Base-by-base conservation (phyloP, 2,888 invertebrate species). In the Torymus aiolomorphi region DNA sequence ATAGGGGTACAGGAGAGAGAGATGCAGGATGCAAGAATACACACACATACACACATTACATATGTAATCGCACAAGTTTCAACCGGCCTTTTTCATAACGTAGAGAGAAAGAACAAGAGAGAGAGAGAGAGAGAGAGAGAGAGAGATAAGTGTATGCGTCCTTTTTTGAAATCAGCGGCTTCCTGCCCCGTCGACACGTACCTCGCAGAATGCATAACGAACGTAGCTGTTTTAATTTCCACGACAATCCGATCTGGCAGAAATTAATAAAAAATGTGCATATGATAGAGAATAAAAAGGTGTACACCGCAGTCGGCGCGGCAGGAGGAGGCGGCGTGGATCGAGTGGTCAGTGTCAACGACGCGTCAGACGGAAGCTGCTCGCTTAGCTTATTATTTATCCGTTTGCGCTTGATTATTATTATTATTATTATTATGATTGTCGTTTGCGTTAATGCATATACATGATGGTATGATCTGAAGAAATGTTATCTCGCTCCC, bases 1-100 rank as follows among this genome's bases (percentile, higher is more conserved):
- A 70, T 59, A 49, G 62, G 18, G 14, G 18, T 14, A 51, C 52
- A 63, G 42, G n/a, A 57, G 12, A 63, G 18, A 42, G 63, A 63
- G 24, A 67, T 67, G 57, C 49, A 56, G 78, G 69, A 62, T 74
- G 24, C 51, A 49, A 20, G 74, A 70, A 57, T n/a, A 61, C 72
- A 76, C 42, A 31, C 49, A 69, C 57, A 74, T 66, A 52, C 18
- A 70, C 13, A 74, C 20, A 77, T 78, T 31, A 31, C 54, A 73
- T 51, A 63, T 20, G 67, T 61, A 78, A 80, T 76, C 80, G 82
- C 82, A 82, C 82, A 82, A 82, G 80, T 77, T 80, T 77, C 74
- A 80, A 80, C 70, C 54, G 82, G 74, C 82, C 80, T 80, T 82
- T 81, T 80, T 80, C 77, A 67, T 71, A 74, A 62, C 14, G 24